These are phyloP conservation scores for Brachypalpus laphriformis DNA, from an alignment of 2,888 invertebrate genomes.

Conservation along the genomic window DNA sequence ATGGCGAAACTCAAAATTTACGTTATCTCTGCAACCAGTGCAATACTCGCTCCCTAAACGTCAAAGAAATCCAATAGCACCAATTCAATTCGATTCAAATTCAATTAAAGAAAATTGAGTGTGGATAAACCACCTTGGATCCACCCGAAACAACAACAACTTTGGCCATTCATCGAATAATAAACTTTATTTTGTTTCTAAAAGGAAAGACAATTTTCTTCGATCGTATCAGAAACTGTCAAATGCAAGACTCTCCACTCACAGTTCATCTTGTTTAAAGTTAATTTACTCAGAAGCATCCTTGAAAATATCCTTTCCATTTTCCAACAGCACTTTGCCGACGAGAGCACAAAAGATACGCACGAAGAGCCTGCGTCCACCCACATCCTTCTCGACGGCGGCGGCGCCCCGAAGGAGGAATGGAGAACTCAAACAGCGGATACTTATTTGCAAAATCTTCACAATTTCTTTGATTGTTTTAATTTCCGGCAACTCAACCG, in stretches of 20 bases:
- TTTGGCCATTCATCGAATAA: not conserved
- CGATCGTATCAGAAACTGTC: conserved; percentile 68
- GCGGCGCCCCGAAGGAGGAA: not conserved
- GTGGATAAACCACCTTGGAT: no score
- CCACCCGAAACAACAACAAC: no score
- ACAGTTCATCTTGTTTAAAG: conserved; percentile 55
- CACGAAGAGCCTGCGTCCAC: conserved; percentile 19
- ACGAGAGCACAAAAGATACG: conserved; percentile 27
- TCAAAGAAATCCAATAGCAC: no score
- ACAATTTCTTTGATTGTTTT: conserved; percentile 73
- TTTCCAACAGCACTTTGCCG: conserved; percentile 44
- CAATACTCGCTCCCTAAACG: no score
- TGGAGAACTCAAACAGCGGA: conserved; percentile 46
- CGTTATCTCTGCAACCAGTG: no score
- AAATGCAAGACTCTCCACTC: conserved; percentile 57
- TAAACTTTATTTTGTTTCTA: conserved; percentile 2
- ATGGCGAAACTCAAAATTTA: no score
- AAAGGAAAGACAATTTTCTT: conserved; percentile 34
- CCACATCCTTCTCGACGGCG: conserved; percentile 1
- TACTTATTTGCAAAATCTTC: conserved; percentile 68
- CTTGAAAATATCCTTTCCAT: conserved; percentile 72
- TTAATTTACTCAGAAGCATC: conserved; percentile 70
- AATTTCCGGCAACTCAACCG: conserved; percentile 71
- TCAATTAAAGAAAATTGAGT: no score
- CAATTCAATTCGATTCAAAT: no score